phyloP scores from a whole-genome alignment of 2,888 invertebrate genomes.

The Hipparchia sbordonii region DNA sequence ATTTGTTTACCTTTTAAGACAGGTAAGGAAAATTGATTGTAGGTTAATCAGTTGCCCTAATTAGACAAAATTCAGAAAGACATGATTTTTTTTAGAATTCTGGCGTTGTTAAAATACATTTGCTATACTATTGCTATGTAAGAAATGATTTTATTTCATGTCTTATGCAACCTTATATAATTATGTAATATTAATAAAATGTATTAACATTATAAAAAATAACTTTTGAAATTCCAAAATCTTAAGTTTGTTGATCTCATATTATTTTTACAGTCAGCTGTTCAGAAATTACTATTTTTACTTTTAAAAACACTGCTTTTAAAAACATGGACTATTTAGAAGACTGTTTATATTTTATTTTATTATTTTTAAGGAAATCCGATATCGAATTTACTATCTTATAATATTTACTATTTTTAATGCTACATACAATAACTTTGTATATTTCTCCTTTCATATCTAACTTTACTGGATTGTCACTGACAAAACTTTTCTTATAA shows the following conservation, averaged over 20 bases:
- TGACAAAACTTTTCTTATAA: not conserved
- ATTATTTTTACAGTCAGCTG: not conserved
- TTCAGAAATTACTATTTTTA: not conserved
- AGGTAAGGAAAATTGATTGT: no score
- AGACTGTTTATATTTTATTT: conserved; percentile 8
- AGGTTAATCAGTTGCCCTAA: not conserved
- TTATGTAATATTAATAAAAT: not conserved
- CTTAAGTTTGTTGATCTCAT: conserved; percentile 6
- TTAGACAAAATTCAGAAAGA: not conserved
- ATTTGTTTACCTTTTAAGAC: no score
- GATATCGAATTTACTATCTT: not conserved
- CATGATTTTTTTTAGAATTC: not conserved
- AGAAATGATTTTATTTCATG: not conserved
- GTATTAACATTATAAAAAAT: not conserved
- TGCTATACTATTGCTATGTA: no score
- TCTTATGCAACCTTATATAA: not conserved
- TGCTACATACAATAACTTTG: not conserved
- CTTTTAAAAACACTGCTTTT: not conserved
- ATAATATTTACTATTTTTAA: not conserved
- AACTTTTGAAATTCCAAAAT: conserved; percentile 4
- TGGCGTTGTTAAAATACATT: not conserved
- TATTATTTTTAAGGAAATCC: not conserved
- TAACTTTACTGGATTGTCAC: no score
- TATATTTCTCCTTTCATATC: not conserved
- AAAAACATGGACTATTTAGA: conserved; percentile 8